phyloP scores from a whole-genome alignment of 2,113 vertebrate genomes.

The Pterocles burchelli region DNA sequence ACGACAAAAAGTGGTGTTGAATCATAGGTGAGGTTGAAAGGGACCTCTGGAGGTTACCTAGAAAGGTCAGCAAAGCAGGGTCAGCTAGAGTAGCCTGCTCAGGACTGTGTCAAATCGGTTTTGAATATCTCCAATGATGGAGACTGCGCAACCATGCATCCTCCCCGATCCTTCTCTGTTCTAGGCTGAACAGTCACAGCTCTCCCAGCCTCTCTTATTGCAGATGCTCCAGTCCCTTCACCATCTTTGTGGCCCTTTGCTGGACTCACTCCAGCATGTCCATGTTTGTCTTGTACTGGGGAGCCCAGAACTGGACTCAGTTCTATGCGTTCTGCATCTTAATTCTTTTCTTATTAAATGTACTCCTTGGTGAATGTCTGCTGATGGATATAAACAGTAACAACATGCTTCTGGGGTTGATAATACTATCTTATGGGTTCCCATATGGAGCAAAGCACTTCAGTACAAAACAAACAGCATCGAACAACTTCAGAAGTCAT shows the following conservation, averaged over 20 bases:
- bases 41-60: neutral
- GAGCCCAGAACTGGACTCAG: neutral
- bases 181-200: no score
- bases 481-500: neutral
- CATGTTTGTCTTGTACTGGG: neutral
- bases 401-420: neutral
- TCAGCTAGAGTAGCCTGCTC: neutral
- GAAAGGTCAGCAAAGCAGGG: neutral
- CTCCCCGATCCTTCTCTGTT: no score
- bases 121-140: neutral
- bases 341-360: neutral
- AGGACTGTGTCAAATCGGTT: neutral
- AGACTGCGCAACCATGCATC: neutral
- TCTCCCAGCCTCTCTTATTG: neutral
- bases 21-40: neutral
- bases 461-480: neutral
- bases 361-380: neutral
- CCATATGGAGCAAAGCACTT: neutral
- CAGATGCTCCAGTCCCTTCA: neutral
- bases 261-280: neutral
- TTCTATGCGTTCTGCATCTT: neutral
- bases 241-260: neutral
- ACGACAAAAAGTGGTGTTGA: neutral
- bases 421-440: neutral
- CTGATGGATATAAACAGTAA: neutral